Percentiles rank a stretch among this genome's conserved stretches.
Conservation (phyloP, 2,888 invertebrate species). For the Trichopoda pennipes region DNA sequence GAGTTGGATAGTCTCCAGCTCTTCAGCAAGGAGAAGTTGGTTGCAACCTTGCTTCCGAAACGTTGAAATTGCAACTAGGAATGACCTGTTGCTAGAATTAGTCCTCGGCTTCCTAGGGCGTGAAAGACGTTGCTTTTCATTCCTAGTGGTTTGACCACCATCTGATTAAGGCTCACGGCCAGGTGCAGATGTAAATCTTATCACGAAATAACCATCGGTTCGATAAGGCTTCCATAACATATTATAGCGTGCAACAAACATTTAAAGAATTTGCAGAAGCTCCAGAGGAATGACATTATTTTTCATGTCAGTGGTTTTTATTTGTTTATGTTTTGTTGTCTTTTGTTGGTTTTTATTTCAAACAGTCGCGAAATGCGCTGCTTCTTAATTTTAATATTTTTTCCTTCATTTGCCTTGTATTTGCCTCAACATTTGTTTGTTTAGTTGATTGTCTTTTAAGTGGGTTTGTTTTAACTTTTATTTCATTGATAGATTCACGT, state of each 20-base stretch:
- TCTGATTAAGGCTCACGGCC: too few species aligned
- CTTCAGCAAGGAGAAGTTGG: too few species aligned
- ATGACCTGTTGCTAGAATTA: too few species aligned
- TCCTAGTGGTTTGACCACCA: too few species aligned
- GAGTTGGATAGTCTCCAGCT: too few species aligned
- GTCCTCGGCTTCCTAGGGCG: too few species aligned
- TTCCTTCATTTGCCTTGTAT: conserved; percentile 19
- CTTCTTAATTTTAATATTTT: conserved; percentile 51
- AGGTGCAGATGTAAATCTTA: too few species aligned
- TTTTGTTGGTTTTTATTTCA: background rate
- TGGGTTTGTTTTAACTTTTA: conserved; percentile 61
- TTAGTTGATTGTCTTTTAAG: conserved; percentile 74
- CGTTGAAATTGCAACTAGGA: too few species aligned
- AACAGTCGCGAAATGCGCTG: conserved; percentile 4
- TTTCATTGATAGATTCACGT: conserved; percentile 29
- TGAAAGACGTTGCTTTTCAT: too few species aligned
- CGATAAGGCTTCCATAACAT: too few species aligned
- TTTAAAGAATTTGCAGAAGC: conserved; percentile 50
- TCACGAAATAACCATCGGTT: too few species aligned
- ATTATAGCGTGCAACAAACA: conserved; percentile 4
- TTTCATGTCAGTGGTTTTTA: conserved; percentile 74
- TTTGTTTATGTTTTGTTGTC: conserved; percentile 56
- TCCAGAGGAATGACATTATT: conserved; percentile 78
- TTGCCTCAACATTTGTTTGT: conserved; percentile 72
- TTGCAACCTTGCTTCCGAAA: too few species aligned